Evolutionary conservation across 2,888 invertebrate genomes (phyloP), one percentile per base, ranked within the genome.

Genomic region (Pseudococcus longispinus): DNA sequence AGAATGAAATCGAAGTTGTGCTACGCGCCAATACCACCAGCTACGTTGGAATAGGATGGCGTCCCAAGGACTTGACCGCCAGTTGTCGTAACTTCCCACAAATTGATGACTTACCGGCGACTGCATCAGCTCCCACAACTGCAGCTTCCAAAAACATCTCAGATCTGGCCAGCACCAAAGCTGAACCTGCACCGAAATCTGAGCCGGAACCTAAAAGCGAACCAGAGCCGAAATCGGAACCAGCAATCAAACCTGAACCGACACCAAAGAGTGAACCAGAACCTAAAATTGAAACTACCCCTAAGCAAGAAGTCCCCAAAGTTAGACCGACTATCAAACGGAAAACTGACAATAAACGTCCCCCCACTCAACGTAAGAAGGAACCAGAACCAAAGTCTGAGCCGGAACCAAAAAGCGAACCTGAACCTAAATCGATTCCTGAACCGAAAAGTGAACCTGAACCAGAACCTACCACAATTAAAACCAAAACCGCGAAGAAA

Each of bases 21-120:
- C 93, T 98, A 91, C 93, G 95, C 83, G 96, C 95, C n/a, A 96
- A 97, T 89, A 94, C 96, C 1, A 95, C 95, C 0, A 95, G 96
- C 18, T 98, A 97, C 92, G 95, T 94, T 4, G 97, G 95, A 9
- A 89, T 98, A 8, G 98, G 98, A n/a, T 98, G 98, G 98, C 92
- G 98, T 87, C 97, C 98, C 0, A 92, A 92, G 65, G 93, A 93
- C 13, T 90, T 96, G 87, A 95, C 94, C 0, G 93, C 95, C 26
- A 92, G 93, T 85, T 97, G 97, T 90, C 95, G 95, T 89, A 95
- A 96, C 89, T 96, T 96, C 90, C 97, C 97, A 0, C 87, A 87
- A 8, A 42, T 88, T 13, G 85, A 51, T 18, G 88, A 88, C 11
- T 37, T 88, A 15, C 88, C 88, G 0, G 51, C 83, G 26, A 44